Evolutionary conservation across 1,140 invertebrate species (phyloP).

Genomic region (Papilio machaon): DNA sequence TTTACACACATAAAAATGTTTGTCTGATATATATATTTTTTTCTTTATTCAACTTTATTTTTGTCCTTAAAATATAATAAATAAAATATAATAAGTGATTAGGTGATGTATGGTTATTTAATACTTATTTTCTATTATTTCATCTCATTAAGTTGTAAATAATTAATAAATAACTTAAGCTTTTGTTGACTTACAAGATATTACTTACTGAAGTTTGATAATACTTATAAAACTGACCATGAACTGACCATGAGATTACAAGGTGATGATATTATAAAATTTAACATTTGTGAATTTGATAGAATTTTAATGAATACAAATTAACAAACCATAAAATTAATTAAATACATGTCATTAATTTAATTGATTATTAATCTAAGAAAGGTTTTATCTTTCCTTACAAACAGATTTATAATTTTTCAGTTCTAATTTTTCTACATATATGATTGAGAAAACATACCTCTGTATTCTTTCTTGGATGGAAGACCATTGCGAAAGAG

Average conservation of each 20-base stretch:
- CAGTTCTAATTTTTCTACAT: not conserved
- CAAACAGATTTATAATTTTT: not conserved
- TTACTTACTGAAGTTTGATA: not conserved
- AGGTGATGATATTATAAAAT: not conserved
- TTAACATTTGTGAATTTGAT: not conserved
- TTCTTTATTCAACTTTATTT: not conserved
- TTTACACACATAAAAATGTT: not conserved
- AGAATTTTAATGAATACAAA: not conserved
- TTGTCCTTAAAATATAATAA: too few relatives aligned
- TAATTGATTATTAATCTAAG: not conserved
- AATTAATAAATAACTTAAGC: too few relatives aligned
- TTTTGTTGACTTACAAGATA: too few relatives aligned
- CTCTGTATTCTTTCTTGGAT: conserved; percentile 97
- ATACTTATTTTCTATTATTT: too few relatives aligned
- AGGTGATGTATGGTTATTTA: too few relatives aligned
- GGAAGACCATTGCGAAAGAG: conserved; percentile 96
- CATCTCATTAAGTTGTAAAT: too few relatives aligned
- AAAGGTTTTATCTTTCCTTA: not conserved
- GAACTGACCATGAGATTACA: not conserved
- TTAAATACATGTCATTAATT: not conserved
- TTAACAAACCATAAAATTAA: not conserved
- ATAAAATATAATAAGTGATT: too few relatives aligned
- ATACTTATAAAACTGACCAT: not conserved
- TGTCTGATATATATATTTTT: not conserved
- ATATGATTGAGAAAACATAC: conserved; percentile 49